Percentiles rank a stretch among this genome's conserved stretches.
Evolutionary conservation across 2,113 vertebrate species (phyloP).

Genomic region (Herpetotheres cachinnans): DNA sequence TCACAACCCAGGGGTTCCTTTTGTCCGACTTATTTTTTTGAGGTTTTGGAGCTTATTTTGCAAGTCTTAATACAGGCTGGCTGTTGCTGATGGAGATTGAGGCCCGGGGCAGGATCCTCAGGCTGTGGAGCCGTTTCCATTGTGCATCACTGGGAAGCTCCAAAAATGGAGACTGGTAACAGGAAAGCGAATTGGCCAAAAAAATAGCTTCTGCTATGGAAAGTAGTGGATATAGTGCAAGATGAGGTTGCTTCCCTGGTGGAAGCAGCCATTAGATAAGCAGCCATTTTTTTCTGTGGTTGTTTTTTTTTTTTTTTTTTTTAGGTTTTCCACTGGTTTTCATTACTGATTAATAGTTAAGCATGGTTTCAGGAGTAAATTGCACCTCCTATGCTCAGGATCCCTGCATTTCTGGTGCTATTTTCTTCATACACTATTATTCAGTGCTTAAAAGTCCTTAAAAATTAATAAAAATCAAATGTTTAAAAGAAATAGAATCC

Average conservation of each 20-base stretch:
- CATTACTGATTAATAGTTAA: background rate
- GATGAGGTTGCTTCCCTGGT: background rate
- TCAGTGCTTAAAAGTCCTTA: background rate
- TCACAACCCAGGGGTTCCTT: background rate
- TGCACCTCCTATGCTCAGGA: background rate
- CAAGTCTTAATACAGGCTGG: background rate
- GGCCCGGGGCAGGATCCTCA: background rate
- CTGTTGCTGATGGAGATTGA: background rate
- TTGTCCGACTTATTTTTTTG: background rate
- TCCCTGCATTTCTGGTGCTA: background rate
- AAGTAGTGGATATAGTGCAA: background rate
- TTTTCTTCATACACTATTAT: background rate
- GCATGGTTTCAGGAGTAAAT: background rate
- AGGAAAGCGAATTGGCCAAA: background rate
- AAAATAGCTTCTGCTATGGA: too few species aligned
- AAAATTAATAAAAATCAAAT: background rate
- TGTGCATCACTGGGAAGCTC: background rate
- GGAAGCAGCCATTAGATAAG: background rate
- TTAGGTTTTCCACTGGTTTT: background rate
- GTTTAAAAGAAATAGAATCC: background rate
- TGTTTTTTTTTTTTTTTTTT: background rate
- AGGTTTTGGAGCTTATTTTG: background rate
- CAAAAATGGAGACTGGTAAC: background rate
- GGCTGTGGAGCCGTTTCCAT: background rate
- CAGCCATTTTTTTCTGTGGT: background rate